Percentiles rank a stretch among this genome's conserved stretches.
phyloP scores from a whole-genome alignment of 2,113 vertebrate genomes.

The Myiopsitta monachus region DNA sequence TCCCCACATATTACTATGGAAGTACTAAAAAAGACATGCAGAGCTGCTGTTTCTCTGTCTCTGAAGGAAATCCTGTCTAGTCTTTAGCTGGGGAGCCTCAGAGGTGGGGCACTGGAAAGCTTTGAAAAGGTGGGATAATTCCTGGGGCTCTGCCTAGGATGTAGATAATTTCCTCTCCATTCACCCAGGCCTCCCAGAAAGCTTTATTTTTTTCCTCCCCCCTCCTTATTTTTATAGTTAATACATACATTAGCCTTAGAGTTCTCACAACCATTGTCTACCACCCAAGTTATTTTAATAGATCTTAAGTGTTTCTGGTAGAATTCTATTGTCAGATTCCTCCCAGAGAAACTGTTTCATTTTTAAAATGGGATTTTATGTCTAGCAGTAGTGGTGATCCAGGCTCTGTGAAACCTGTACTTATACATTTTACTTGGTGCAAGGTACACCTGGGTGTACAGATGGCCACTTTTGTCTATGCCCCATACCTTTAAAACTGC shows the following conservation, averaged over 20 bases:
- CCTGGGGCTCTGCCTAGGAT: neutral
- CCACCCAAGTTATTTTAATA: neutral
- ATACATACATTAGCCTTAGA: neutral
- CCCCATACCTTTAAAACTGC: neutral
- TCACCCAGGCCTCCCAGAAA: neutral
- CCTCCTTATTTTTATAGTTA: neutral
- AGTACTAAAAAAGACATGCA: neutral
- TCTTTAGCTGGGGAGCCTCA: neutral
- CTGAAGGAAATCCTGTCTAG: slow-evolving; percentile 7
- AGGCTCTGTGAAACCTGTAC: neutral
- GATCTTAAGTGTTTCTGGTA: neutral
- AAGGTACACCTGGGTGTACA: neutral
- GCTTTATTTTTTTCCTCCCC: neutral
- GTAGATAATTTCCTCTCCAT: neutral
- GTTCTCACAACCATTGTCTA: neutral
- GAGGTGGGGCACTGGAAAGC: neutral
- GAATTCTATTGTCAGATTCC: neutral
- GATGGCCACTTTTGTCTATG: neutral
- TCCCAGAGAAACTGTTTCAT: neutral
- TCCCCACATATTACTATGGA: neutral
- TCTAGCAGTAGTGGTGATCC: neutral
- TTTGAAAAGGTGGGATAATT: neutral
- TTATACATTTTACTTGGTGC: neutral
- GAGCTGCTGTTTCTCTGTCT: neutral
- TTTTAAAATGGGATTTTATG: neutral